Base-by-base conservation (phyloP, 2,888 invertebrate species). In the Timema cristinae region DNA sequence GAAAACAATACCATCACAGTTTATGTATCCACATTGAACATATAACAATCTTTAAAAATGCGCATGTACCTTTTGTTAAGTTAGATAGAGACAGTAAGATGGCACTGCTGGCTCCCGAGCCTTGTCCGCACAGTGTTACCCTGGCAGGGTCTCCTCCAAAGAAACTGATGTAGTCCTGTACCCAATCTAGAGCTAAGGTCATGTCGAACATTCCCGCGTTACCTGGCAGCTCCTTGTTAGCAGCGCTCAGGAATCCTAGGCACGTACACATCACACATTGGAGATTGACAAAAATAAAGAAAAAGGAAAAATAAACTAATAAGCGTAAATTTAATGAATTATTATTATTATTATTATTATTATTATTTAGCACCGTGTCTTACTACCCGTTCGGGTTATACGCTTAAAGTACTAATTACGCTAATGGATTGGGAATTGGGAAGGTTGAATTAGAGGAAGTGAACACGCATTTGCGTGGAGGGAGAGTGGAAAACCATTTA, bases 161-260 rank as follows among this genome's bases (percentile, higher is more conserved):
- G 79, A 89, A 90, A 72, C 87, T 85, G 52, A 93, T 91, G 78
- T 93, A 91, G 75, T 91, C 89, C 71, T 85, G 83, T 75, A 89
- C 89, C 92, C 92, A 93, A 74, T 88, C 85, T 73, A 90, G 83
- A 0, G 91, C 92, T 0, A 90, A 81, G 1, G 88, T 86, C 83
- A 92, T 86, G 79, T 93, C 93, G 80, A 92, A 92, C 73, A 93
- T 83, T 0, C 90, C 92, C 69, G 89, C 86, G 79, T 93, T 93
- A 0, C 92, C 93, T 50, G 91, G 88, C 61, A 91, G 86, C 76
- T 91, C 89, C 77, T 86, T 87, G 9, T 86, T 85, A 1, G 89
- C 90, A n/a, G 89, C 89, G 74, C 92, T 91, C 67, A 93, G 82
- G 77, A 91, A 92, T 47, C 93, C 93, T 70, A 4, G 4, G 32